Evolutionary conservation across 2,888 invertebrate genomes (phyloP).

Genomic region (Nezara viridula): DNA sequence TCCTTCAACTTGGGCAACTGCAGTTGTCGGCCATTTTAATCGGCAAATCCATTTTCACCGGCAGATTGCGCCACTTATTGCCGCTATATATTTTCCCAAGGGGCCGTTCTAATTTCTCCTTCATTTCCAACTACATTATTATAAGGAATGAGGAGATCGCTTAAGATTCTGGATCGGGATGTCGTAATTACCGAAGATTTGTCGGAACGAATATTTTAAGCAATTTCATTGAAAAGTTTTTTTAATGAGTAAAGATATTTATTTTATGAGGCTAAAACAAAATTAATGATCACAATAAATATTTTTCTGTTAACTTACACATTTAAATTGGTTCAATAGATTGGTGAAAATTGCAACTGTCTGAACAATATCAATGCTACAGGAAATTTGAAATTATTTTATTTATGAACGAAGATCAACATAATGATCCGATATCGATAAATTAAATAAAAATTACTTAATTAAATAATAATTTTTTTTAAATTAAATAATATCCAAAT

Average conservation of each 20-base stretch:
- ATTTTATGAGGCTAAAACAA: too few species aligned
- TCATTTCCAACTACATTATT: conserved; percentile 7
- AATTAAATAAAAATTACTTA: too few species aligned
- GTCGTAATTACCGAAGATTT: not conserved
- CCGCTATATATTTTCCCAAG: conserved; percentile 16
- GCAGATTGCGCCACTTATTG: conserved; percentile 42
- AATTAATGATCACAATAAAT: too few species aligned
- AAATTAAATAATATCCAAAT: too few species aligned
- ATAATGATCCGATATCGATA: too few species aligned
- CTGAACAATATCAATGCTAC: too few species aligned
- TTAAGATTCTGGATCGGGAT: not conserved
- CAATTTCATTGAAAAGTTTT: not conserved
- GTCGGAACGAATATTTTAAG: not conserved
- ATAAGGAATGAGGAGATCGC: conserved; percentile 12
- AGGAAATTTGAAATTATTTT: too few species aligned
- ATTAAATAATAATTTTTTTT: too few species aligned
- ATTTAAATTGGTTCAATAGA: too few species aligned
- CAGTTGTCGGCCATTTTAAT: conserved; percentile 44
- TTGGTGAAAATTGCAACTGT: too few species aligned
- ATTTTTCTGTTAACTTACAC: too few species aligned
- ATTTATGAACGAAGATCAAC: too few species aligned
- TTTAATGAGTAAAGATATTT: not conserved
- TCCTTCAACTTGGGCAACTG: conserved; percentile 29
- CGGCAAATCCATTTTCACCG: conserved; percentile 34
- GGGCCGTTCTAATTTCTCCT: conserved; percentile 21